phyloP scores from a whole-genome alignment of 2,797 vertebrate species.

The Notamacropus eugenii region DNA sequence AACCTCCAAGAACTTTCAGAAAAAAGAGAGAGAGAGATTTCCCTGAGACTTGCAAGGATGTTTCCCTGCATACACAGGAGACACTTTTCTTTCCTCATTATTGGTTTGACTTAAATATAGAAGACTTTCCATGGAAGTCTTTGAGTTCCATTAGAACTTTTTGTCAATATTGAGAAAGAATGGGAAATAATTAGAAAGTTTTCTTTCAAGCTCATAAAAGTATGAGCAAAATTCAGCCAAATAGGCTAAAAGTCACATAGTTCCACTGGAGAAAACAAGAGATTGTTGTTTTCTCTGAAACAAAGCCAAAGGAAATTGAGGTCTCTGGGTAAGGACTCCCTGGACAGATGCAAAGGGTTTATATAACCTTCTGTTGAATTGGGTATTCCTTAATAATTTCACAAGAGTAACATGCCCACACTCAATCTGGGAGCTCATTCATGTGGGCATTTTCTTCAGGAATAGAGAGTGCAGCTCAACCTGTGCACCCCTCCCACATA shows the following conservation, averaged over 20 bases:
- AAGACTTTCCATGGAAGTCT: slow-evolving; percentile 39
- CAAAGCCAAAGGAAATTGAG: background rate
- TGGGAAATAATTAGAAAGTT: background rate
- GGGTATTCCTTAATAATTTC: background rate
- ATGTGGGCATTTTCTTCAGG: background rate
- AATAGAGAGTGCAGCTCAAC: background rate
- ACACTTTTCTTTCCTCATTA: slow-evolving; percentile 15
- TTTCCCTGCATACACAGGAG: slow-evolving; percentile 28
- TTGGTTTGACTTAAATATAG: slow-evolving; percentile 39
- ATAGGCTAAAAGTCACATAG: background rate
- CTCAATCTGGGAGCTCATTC: background rate
- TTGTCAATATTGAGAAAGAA: slow-evolving; percentile 61
- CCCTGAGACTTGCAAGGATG: slow-evolving; percentile 54
- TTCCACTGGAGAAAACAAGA: background rate
- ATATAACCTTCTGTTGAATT: background rate
- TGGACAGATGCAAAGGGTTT: background rate
- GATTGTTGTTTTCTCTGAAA: background rate
- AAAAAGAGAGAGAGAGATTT: slow-evolving; percentile 54
- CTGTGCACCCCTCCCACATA: background rate
- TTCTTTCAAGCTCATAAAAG: slow-evolving; percentile 21
- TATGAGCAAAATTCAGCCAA: background rate
- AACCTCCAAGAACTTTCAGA: slow-evolving; percentile 82
- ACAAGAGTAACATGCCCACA: background rate
- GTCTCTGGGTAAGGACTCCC: background rate
- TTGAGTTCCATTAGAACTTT: slow-evolving; percentile 26